Evolutionary conservation across 2,113 vertebrate genomes (phyloP).

Genomic region (Mustelus asterias): DNA sequence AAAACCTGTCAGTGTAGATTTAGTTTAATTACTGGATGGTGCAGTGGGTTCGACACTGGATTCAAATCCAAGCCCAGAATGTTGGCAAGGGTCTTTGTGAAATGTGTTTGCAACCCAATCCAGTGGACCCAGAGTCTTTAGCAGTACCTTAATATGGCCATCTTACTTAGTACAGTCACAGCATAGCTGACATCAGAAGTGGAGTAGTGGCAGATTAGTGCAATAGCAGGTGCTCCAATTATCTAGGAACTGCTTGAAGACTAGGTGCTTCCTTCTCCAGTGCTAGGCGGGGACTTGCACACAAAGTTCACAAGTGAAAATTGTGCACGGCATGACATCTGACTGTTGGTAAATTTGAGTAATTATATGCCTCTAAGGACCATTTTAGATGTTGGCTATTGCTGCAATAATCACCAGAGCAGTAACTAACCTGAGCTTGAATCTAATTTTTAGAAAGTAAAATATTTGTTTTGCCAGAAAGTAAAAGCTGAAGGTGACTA

Average conservation of each 20-base stretch:
- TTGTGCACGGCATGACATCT: background rate
- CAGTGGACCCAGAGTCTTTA: background rate
- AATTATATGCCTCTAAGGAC: background rate
- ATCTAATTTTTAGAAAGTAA: background rate
- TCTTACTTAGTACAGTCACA: background rate
- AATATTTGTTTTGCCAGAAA: background rate
- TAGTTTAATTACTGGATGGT: background rate
- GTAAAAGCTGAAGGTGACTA: background rate
- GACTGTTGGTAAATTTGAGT: background rate
- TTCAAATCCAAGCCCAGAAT: background rate
- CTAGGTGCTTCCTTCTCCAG: background rate
- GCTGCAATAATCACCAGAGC: background rate
- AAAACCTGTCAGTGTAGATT: background rate
- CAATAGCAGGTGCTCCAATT: background rate
- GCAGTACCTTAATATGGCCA: background rate
- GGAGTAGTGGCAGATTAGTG: background rate
- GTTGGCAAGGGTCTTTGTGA: background rate
- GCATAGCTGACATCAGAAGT: background rate
- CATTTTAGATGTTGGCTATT: background rate
- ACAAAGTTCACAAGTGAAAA: background rate
- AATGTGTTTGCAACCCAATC: background rate
- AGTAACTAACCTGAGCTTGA: background rate
- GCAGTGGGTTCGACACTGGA: background rate
- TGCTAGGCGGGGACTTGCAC: background rate
- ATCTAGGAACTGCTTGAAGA: background rate